Conservation (phyloP, 2,113 vertebrate genomes). For the Notarius lentiginosus region DNA sequence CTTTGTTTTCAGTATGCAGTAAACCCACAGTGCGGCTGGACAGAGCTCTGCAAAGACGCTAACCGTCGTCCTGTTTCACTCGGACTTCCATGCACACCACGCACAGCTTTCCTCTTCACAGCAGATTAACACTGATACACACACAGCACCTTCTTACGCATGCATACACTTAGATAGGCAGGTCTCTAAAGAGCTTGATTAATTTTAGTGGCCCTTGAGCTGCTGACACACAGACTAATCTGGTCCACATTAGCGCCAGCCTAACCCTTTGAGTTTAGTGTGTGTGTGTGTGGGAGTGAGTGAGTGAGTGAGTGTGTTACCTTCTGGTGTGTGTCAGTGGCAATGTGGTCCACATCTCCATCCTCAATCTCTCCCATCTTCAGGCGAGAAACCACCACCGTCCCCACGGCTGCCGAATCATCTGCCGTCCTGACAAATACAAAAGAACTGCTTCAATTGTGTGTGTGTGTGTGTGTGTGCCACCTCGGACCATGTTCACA, state of each 20-base stretch:
- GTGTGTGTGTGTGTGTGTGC: neutral
- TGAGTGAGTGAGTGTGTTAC: conserved; percentile 59
- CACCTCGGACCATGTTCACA: neutral
- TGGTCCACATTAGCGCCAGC: conserved; percentile 48
- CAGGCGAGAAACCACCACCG: conserved; percentile 87
- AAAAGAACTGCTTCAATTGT: neutral
- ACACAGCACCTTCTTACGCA: neutral
- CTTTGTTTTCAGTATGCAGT: conserved; percentile 4
- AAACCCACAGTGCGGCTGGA: neutral
- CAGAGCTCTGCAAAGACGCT: neutral
- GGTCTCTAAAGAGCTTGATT: conserved; percentile 52
- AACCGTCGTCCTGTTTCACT: neutral
- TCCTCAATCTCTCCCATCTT: conserved; percentile 95
- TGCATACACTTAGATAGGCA: neutral
- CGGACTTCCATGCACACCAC: neutral
- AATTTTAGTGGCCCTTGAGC: conserved; percentile 67
- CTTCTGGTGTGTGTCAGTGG: conserved; percentile 82
- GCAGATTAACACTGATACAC: conserved; percentile 14
- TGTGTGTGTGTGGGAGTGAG: neutral
- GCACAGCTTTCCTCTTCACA: neutral
- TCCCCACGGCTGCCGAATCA: conserved; percentile 88
- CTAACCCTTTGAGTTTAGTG: neutral
- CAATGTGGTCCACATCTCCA: conserved; percentile 81
- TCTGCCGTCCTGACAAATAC: conserved; percentile 80
- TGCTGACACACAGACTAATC: conserved; percentile 63